Percentiles rank a stretch among this genome's conserved stretches.
phyloP scores from a whole-genome alignment of 2,113 vertebrate genomes.

The Rynchops niger region DNA sequence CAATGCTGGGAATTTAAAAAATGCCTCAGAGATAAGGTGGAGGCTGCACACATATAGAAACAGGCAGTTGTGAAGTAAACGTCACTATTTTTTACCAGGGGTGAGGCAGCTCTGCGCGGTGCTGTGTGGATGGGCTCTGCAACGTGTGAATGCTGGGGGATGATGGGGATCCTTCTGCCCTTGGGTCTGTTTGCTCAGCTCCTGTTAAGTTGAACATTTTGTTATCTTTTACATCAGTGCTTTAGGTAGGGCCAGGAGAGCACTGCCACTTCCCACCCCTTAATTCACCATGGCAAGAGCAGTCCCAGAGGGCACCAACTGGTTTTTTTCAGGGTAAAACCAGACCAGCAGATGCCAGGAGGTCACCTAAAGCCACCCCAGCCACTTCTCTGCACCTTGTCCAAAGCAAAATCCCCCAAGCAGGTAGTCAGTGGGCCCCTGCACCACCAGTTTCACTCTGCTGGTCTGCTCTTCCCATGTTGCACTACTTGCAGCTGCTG shows the following conservation, averaged over 20 bases:
- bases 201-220: neutral
- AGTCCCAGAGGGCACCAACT: neutral
- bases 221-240: neutral
- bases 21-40: conserved; percentile 25
- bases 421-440: neutral
- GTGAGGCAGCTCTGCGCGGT: neutral
- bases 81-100: neutral
- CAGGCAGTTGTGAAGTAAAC: neutral
- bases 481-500: neutral
- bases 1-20: conserved; percentile 24
- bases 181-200: accelerated
- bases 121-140: accelerated
- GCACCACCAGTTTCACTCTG: neutral
- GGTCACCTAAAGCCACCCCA: neutral
- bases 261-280: neutral
- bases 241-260: neutral
- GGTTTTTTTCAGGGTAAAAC: neutral
- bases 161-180: neutral
- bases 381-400: neutral
- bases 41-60: neutral
- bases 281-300: neutral
- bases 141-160: accelerated
- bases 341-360: neutral
- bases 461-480: neutral
- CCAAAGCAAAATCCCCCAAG: neutral